Conservation (phyloP, 2,888 invertebrate species). For the Apamea anceps region DNA sequence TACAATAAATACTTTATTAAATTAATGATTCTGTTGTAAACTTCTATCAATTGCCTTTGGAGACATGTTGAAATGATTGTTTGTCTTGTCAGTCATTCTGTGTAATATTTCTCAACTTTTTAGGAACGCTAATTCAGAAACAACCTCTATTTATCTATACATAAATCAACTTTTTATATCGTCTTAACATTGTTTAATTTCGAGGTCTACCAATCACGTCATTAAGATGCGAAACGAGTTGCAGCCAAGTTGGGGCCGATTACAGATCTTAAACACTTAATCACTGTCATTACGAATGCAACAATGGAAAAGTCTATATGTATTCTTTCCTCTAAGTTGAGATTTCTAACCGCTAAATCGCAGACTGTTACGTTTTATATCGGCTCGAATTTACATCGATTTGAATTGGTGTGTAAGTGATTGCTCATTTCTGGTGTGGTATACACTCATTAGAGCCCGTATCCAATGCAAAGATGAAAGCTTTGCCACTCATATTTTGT, state of each 20-base stretch:
- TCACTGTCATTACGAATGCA: constrained; percentile 60
- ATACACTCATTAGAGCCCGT: constrained; percentile 66
- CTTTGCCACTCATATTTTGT: constrained; percentile 70
- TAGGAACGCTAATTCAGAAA: constrained; percentile 27
- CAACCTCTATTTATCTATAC: constrained; percentile 45
- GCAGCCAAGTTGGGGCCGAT: constrained; percentile 60
- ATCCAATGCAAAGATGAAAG: constrained; percentile 73
- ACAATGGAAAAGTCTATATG: constrained; percentile 60
- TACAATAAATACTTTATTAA: constrained; percentile 44
- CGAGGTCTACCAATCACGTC: constrained; percentile 64
- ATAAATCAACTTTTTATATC: constrained; percentile 48
- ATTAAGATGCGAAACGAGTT: constrained; percentile 68
- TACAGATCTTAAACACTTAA: constrained; percentile 61
- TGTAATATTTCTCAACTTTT: constrained; percentile 44
- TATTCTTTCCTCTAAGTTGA: constrained; percentile 70
- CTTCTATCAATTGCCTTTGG: constrained; percentile 34
- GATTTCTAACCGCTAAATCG: constrained; percentile 77
- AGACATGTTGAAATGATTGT: constrained; percentile 45
- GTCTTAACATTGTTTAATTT: constrained; percentile 52
- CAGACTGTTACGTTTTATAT: constrained; percentile 53
- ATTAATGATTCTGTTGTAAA: constrained; percentile 44
- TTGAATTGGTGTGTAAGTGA: constrained; percentile 60
- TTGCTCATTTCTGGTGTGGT: constrained; percentile 61
- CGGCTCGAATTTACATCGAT: constrained; percentile 53
- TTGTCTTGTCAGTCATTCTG: constrained; percentile 40